A percentile compares a stretch with the other conserved stretches of the same genome.
Evolutionary conservation across 2,888 invertebrate genomes (phyloP).

Genomic region (Aphelenchoides bicaudatus): DNA sequence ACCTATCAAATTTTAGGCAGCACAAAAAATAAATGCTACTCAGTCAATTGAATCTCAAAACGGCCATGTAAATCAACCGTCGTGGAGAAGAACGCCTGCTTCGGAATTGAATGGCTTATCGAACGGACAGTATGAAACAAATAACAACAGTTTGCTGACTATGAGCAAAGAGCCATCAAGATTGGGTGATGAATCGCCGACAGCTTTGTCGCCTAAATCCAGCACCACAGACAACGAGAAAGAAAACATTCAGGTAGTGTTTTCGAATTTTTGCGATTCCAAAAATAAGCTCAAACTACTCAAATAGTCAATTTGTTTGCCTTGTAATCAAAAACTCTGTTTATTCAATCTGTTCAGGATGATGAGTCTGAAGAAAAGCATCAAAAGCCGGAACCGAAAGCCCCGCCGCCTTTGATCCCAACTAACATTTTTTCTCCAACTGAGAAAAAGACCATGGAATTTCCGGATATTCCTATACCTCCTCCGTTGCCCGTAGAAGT

Average conservation of each 20-base stretch:
- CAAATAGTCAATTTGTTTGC: too few relatives aligned
- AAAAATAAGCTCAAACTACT: too few relatives aligned
- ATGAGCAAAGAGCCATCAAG: constrained; percentile 1
- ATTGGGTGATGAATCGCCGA: not conserved
- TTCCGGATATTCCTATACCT: constrained; percentile 36
- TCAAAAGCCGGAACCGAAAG: constrained; percentile 41
- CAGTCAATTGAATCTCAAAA: not conserved
- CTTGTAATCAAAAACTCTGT: too few relatives aligned
- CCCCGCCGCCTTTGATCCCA: constrained; percentile 53
- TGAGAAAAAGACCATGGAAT: constrained; percentile 56
- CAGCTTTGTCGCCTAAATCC: constrained; percentile 5
- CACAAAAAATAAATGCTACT: not conserved
- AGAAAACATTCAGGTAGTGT: constrained; percentile 31
- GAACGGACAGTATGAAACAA: constrained; percentile 11
- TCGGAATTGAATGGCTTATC: not conserved
- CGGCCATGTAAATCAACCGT: not conserved
- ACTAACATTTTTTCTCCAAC: constrained; percentile 59
- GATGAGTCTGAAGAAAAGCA: constrained; percentile 19
- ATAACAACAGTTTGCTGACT: constrained; percentile 16
- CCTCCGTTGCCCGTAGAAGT: constrained; percentile 25
- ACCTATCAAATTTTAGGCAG: not conserved
- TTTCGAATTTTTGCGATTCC: too few relatives aligned
- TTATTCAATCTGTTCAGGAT: constrained; percentile 16
- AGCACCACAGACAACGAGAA: constrained; percentile 22
- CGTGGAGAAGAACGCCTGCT: constrained; percentile 3